Evolutionary conservation across 2,113 vertebrate genomes (phyloP).

Genomic region (Nymphicus hollandicus): DNA sequence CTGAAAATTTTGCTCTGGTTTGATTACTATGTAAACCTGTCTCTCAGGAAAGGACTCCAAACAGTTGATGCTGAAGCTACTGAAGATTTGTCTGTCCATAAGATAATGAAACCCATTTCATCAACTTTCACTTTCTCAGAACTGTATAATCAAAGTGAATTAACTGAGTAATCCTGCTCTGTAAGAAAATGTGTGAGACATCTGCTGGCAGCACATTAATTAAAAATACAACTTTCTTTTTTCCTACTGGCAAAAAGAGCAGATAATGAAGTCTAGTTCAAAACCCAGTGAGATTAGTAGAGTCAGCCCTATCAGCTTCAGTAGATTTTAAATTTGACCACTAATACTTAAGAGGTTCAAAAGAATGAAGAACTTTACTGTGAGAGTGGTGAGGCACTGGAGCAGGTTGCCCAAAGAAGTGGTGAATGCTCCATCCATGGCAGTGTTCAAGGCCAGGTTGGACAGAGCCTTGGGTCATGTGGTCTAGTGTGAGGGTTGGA

Average conservation of each 20-base stretch:
- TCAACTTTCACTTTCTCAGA: neutral
- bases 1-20: neutral
- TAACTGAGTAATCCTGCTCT: neutral
- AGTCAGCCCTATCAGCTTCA: neutral
- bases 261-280: neutral
- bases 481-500: neutral
- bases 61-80: neutral
- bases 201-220: slow-evolving; percentile 7
- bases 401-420: neutral
- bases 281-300: neutral
- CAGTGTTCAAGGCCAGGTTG: neutral
- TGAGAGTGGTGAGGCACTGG: neutral
- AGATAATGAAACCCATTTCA: neutral
- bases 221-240: neutral
- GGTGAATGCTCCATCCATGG: neutral
- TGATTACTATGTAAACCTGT: neutral
- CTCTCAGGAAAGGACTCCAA: neutral
- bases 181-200: neutral
- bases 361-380: neutral
- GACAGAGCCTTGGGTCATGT: neutral
- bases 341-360: neutral
- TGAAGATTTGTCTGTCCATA: neutral
- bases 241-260: neutral
- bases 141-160: neutral
- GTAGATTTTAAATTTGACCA: neutral